Evolutionary conservation across 2,888 invertebrate species (phyloP).

Genomic region (Apotomis capreana): DNA sequence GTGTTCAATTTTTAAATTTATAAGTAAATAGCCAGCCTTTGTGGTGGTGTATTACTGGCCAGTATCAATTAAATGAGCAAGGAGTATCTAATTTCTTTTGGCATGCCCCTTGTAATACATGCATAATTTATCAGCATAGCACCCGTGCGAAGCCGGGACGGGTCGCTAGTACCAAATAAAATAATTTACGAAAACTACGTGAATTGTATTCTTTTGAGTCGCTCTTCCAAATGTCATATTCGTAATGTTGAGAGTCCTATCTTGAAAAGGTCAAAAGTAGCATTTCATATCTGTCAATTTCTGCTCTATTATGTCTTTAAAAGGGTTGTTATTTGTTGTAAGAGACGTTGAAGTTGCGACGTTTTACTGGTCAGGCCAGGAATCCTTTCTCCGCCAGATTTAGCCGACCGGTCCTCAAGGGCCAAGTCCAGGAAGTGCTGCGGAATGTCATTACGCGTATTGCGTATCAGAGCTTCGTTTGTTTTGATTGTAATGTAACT

Average conservation of each 20-base stretch:
- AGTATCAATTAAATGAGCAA: too few species aligned
- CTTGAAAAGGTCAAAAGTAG: background rate
- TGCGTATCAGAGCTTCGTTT: background rate
- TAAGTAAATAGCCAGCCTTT: too few species aligned
- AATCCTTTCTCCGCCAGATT: conserved; percentile 14
- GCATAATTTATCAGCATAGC: too few species aligned
- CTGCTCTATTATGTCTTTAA: background rate
- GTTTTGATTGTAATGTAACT: too few species aligned
- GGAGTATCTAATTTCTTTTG: too few species aligned
- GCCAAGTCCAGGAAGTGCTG: conserved; percentile 2
- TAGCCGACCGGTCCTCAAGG: conserved; percentile 16
- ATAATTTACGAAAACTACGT: background rate
- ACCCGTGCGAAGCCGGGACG: too few species aligned
- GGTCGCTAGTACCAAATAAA: too few species aligned
- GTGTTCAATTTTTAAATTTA: too few species aligned
- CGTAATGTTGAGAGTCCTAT: background rate
- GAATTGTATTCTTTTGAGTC: background rate
- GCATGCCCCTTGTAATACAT: too few species aligned
- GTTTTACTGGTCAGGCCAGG: background rate
- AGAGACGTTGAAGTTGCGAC: background rate
- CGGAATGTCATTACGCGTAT: conserved; percentile 3
- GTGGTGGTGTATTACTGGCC: too few species aligned
- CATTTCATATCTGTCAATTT: background rate
- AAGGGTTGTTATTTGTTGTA: background rate
- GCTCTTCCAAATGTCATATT: background rate